Evolutionary conservation across 2,797 vertebrate species (phyloP), one percentile per base, ranked within the genome.

Genomic region (Acanthurus leucopareius): DNA sequence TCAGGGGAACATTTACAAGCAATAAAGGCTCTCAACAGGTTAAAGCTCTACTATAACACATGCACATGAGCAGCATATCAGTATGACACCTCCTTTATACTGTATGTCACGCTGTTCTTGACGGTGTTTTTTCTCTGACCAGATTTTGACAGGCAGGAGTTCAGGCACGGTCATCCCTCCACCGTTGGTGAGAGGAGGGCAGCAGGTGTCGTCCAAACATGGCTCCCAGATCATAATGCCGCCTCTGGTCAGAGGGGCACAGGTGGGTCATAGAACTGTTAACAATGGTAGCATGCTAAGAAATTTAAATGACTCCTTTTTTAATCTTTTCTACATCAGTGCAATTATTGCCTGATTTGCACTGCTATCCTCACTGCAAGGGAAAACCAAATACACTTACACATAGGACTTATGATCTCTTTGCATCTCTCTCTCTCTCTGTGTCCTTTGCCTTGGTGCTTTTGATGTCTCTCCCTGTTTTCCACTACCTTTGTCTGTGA

Each of bases 151-250:
- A 0, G 92, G 94, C 1, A 95, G 97, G 56, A 94, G 96, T 60
- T 95, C 96, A 0, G 95, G 97, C 84, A 95, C 96, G 0, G 96
- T 97, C 67, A 97, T 99, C 73, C 98, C 97, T 8, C 98, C 98
- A 0, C 98, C 98, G 0, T 88, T 99, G 92, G 96, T 99, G 71
- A 95, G 98, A 7, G 97, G 97, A 5, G 97, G 97, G 8, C 98
- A 97, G 84, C 96, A 97, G 83, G 38, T 91, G 5, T 95, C 94
- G 0, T 94, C 97, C 17, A 99, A 99, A 79, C 89, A 97, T 89
- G 96, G 63, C 88, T 93, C 96, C 0, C 97, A 99, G 89, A 96
- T 98, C 72, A 97, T 98, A 64, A 98, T 99, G 98, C 98, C 98
- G 0, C 97, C 97, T 2, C 93, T 99, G n/a, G 97, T 99, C 80